Evolutionary conservation across 2,797 vertebrate species (phyloP).

Genomic region (Acipenser transmontanus): DNA sequence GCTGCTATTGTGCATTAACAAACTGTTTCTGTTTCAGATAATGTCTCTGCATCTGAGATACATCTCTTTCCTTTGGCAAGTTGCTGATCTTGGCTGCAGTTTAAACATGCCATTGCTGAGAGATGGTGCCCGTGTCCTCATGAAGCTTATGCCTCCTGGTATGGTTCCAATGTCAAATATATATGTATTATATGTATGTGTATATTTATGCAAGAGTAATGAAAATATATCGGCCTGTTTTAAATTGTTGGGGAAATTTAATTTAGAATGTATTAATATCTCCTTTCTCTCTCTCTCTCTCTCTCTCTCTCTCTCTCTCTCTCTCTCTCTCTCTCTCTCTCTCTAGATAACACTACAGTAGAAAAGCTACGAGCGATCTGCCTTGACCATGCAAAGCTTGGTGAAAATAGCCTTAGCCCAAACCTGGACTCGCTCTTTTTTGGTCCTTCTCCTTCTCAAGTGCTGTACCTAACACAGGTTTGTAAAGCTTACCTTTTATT

Average conservation of each 20-base stretch:
- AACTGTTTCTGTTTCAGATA: conserved; percentile 67
- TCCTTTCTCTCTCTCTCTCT: too few relatives aligned
- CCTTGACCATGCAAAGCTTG: conserved; percentile 95
- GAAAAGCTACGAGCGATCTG: conserved; percentile 94
- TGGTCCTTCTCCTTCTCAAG: conserved; percentile 95
- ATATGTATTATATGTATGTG: too few relatives aligned
- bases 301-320: too few relatives aligned
- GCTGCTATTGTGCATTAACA: not conserved
- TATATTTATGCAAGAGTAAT: too few relatives aligned
- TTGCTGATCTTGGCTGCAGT: conserved; percentile 93
- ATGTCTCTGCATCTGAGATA: conserved; percentile 98
- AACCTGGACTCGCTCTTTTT: conserved; percentile 95
- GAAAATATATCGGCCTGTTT: too few relatives aligned
- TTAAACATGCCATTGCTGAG: conserved; percentile 94
- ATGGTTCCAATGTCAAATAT: conserved; percentile 13
- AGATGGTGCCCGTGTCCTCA: conserved; percentile 92
- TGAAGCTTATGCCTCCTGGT: conserved; percentile 99
- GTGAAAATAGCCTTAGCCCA: conserved; percentile 95
- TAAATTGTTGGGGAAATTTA: too few relatives aligned
- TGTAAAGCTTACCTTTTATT: conserved; percentile 30
- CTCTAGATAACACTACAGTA: conserved; percentile 91
- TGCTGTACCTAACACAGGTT: conserved; percentile 98
- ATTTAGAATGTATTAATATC: too few relatives aligned
- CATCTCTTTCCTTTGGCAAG: conserved; percentile 98
- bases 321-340: not conserved